These are phyloP conservation scores for Polietes domitor DNA, from an alignment of 2,888 invertebrate genomes.

Conservation along the genomic window DNA sequence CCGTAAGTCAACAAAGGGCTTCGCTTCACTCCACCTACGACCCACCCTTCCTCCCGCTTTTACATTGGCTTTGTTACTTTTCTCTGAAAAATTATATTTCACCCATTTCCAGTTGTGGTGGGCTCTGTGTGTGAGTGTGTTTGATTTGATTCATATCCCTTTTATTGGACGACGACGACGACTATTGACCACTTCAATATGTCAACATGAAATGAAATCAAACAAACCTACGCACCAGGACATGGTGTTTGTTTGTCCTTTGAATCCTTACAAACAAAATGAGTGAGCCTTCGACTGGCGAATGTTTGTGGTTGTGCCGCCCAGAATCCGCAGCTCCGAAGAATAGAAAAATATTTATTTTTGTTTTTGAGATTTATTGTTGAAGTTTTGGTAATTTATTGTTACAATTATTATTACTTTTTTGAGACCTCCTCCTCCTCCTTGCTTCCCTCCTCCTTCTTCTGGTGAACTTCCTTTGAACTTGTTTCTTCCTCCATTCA, in stretches of 20 bases:
- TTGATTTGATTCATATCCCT: conserved; percentile 64
- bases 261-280: conserved; percentile 52
- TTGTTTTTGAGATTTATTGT: conserved; percentile 74
- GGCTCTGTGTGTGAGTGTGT: conserved; percentile 28
- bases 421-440: neutral
- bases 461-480: conserved; percentile 32
- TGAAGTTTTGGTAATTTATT: conserved; percentile 77
- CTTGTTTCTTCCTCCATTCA: conserved; percentile 27
- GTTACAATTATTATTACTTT: conserved; percentile 60
- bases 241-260: conserved; percentile 15
- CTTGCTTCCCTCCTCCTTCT: neutral
- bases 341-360: conserved; percentile 52
- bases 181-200: conserved; percentile 78
- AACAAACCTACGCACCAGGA: conserved; percentile 51
- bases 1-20: conserved; percentile 33
- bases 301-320: conserved; percentile 27
- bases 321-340: conserved; percentile 37
- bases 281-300: neutral
- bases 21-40: neutral
- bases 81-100: conserved; percentile 30
- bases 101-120: conserved; percentile 23
- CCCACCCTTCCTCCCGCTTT: neutral
- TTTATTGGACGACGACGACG: conserved; percentile 40
- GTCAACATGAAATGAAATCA: conserved; percentile 74
- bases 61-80: conserved; percentile 12